Base-by-base conservation (phyloP, 2,888 invertebrate species). In the Scaptomyza caliginosa region DNA sequence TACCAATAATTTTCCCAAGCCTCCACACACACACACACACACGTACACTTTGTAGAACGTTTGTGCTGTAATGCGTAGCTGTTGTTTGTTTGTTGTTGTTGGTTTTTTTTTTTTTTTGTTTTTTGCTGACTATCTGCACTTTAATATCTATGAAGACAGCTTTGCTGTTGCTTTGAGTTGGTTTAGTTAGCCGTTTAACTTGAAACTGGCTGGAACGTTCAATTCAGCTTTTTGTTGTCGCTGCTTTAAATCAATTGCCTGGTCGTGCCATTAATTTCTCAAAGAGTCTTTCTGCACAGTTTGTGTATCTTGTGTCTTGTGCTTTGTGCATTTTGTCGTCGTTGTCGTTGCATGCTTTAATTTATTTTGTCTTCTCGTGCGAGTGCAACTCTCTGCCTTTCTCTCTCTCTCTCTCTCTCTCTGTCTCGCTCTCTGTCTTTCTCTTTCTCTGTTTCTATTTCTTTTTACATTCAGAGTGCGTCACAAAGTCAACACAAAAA, bases 291-390 rank as follows among this genome's bases (percentile, higher is more conserved):
- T 62, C 32, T 69, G 62, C 54, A 23, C 39, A 13, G 32, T 52
- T 60, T 4, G 26, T 57, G 46, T 26, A 13, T 30, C 50, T 51
- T 69, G 50, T 32, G 56, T 28, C 42, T 60, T 40, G 51, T 24
- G 38, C 30, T 32, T 42, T 32, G 17, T 43, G 55, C 42, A 40
- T 50, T 66, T 58, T 42, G 77, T 60, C 60, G 74, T 58, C 55
- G 57, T 66, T 73, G 74, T 56, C 56, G 50, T 34, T 34, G 16
- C 4, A 16, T 34, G 34, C 77, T 71, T 79, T 79, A 83, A 79
- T 79, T 79, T 79, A 79, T 83, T 76, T 83, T 74, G 77, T 70
- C 66, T 76, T 56, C 77, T 76, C 79, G 79, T 79, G 79, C 79
- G 58, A 79, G 51, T 48, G 59, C 67, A 52, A 51, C 38, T 43